Evolutionary conservation across 2,888 invertebrate genomes (phyloP), one percentile per base, ranked within the genome.

Genomic region (Oligia fasciuncula): DNA sequence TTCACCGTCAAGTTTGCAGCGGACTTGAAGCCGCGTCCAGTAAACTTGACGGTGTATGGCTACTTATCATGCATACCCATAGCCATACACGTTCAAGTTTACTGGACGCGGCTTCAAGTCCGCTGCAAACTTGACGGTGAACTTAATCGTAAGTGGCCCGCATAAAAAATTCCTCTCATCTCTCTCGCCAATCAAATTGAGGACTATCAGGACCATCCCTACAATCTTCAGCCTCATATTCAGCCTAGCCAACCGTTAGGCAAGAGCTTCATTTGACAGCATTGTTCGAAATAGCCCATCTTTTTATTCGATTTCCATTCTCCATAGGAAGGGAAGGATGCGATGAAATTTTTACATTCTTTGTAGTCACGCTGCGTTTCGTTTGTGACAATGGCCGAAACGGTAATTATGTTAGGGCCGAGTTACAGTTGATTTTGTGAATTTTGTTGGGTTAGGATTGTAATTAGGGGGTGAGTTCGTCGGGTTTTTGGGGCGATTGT

Each of bases 181-280:
- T 40, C 5, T 40, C 40, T 40, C 40, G 5, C 40, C 40, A 40
- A 40, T 40, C n/a, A 46, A 5, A 49, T 63, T 17, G 6, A 29
- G 23, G 0, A 29, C 13, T 51, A 13, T 51, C 54, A 65, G 49
- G 67, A 77, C 11, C 8, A 49, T 69, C 57, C 19, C n/a, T 9
- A 4, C 43, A 51, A 63, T 35, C 35, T 23, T 11, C 9, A 46
- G 13, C 1, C 13, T 43, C 49, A 65, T 82, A 60, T 78, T 60
- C 51, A 54, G 11, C 75, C 76, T 74, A 77, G 13, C 29, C 0
- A 14, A 67, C 69, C 72, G 83, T 81, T 84, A 83, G 85, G 76
- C 46, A 75, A 77, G 71, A 49, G 78, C 87, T 87, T 91, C 89
- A 90, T 92, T 91, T 91, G 89, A 86, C 84, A 81, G 86, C 80